A percentile compares a stretch with the other conserved stretches of the same genome.
phyloP scores from a whole-genome alignment of 2,888 invertebrate species.

The Tanytarsus gracilentus region DNA sequence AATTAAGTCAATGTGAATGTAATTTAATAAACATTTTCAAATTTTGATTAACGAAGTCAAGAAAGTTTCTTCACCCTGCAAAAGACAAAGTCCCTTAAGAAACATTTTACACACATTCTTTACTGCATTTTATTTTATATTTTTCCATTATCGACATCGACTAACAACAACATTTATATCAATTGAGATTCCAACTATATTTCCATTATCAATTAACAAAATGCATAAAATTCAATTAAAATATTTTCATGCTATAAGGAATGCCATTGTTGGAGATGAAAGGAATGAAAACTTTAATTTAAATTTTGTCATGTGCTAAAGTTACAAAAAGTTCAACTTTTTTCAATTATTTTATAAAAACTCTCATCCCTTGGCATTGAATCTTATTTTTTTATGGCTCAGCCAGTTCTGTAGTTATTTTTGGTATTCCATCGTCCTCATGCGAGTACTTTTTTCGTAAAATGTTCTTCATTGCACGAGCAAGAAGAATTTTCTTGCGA shows the following conservation, averaged over 20 bases:
- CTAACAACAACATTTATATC: conserved; percentile 9
- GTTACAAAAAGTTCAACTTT: no score
- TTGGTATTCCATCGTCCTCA: conserved; percentile 20
- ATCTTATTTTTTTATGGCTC: conserved; percentile 10
- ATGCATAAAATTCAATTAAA: background rate
- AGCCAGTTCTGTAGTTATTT: conserved; percentile 14
- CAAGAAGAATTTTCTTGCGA: conserved; percentile 10
- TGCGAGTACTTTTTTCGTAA: conserved; percentile 15
- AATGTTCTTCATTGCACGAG: conserved; percentile 25
- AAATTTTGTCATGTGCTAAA: no score
- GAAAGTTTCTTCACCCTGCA: background rate
- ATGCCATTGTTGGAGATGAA: no score
- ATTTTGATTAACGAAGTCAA: no score
- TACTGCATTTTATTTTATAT: background rate
- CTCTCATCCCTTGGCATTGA: no score
- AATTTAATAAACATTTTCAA: no score
- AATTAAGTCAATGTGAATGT: no score
- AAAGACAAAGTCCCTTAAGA: background rate
- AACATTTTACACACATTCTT: background rate
- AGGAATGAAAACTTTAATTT: no score
- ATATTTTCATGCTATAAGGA: no score
- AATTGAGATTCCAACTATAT: conserved; percentile 6
- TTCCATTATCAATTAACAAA: conserved; percentile 11
- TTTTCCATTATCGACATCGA: background rate
- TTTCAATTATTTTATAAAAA: no score